Conservation (phyloP, 2,113 vertebrate genomes). For the Egretta garzetta region DNA sequence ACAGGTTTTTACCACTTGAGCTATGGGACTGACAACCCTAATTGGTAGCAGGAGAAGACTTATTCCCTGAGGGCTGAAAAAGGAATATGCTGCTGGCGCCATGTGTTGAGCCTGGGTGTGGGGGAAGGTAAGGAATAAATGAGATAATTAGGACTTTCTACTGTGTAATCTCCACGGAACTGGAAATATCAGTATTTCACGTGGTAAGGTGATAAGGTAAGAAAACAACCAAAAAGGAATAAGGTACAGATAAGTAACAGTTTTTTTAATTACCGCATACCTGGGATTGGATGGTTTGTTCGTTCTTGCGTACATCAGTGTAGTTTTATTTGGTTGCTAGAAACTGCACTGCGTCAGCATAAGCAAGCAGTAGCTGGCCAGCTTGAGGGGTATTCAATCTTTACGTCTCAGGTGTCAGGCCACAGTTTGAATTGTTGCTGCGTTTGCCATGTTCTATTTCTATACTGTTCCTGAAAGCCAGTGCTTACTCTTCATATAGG, state of each 20-base stretch:
- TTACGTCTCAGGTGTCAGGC: background rate
- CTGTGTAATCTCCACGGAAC: background rate
- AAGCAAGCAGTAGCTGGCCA: background rate
- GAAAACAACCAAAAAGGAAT: background rate
- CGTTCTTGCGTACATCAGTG: background rate
- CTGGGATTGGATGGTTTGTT: background rate
- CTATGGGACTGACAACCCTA: slow-evolving; percentile 62
- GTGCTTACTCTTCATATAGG: background rate
- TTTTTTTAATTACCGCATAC: background rate
- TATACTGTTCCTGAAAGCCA: background rate
- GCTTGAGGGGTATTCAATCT: background rate
- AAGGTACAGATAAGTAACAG: background rate
- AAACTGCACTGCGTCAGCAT: background rate
- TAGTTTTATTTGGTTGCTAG: background rate
- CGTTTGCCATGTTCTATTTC: background rate
- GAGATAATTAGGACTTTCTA: slow-evolving; percentile 59
- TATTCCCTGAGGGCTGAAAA: slow-evolving; percentile 42
- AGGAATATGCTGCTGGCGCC: slow-evolving; percentile 63
- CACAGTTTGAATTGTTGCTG: background rate
- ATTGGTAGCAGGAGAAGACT: slow-evolving; percentile 69
- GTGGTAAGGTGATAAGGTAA: background rate
- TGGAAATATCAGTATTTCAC: slow-evolving; percentile 20
- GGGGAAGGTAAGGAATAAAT: slow-evolving; percentile 58
- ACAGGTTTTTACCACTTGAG: slow-evolving; percentile 59
- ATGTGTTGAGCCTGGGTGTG: slow-evolving; percentile 56